Percentiles rank a stretch among this genome's conserved stretches.
Evolutionary conservation across 2,888 invertebrate species (phyloP).

Genomic region (Malachius bipustulatus): DNA sequence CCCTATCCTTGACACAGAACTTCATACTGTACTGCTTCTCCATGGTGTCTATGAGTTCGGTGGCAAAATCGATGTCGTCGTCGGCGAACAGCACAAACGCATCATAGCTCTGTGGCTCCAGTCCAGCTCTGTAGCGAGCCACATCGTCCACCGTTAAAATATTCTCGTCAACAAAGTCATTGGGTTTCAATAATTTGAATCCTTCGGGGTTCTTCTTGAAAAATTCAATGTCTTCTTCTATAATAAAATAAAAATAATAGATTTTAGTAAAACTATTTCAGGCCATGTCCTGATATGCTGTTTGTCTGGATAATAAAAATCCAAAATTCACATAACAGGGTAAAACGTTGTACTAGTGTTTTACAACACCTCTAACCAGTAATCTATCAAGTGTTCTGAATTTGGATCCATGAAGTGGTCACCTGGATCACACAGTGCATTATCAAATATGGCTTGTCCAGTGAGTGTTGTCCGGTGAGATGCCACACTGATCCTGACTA

Average conservation of each 20-base stretch:
- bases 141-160: slow-evolving; percentile 29
- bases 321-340: too few species aligned
- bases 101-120: slow-evolving; percentile 56
- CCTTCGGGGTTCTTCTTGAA: slow-evolving; percentile 20
- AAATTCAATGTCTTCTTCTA: slow-evolving; percentile 26
- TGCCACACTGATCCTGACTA: too few species aligned
- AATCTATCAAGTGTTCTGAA: too few species aligned
- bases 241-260: slow-evolving; percentile 12
- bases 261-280: slow-evolving; percentile 7
- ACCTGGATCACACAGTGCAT: too few species aligned
- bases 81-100: slow-evolving; percentile 68
- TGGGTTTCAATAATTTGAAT: slow-evolving; percentile 12
- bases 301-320: too few species aligned
- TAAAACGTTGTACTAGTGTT: too few species aligned
- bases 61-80: slow-evolving; percentile 59
- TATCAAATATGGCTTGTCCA: too few species aligned
- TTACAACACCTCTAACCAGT: too few species aligned
- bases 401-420: too few species aligned
- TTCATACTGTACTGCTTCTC: slow-evolving; percentile 50
- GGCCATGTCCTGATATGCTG: too few species aligned
- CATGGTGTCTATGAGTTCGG: slow-evolving; percentile 49
- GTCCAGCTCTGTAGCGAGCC: slow-evolving; percentile 20
- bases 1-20: slow-evolving; percentile 62
- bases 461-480: too few species aligned
- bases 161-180: slow-evolving; percentile 24